phyloP scores from a whole-genome alignment of 2,888 invertebrate genomes.

The Leptura quadrifasciata region DNA sequence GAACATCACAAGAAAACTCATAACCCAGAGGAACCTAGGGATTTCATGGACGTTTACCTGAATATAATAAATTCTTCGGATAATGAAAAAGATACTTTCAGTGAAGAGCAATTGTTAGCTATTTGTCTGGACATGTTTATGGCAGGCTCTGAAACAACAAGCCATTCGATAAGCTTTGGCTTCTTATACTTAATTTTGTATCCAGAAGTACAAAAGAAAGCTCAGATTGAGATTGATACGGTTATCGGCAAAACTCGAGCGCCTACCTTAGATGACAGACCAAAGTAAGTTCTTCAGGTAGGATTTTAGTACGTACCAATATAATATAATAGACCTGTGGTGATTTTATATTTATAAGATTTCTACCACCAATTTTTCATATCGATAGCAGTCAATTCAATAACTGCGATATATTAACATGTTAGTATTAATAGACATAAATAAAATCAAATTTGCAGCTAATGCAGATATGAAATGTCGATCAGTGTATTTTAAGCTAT shows the following conservation, averaged over 20 bases:
- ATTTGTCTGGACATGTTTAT: constrained; percentile 91
- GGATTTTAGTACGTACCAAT: no score
- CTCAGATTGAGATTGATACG: constrained; percentile 86
- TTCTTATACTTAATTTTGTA: constrained; percentile 84
- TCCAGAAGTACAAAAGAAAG: constrained; percentile 83
- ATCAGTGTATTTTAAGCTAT: no score
- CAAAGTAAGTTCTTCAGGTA: constrained; percentile 78
- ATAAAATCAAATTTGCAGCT: no score
- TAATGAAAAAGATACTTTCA: constrained; percentile 72
- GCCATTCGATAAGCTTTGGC: constrained; percentile 85
- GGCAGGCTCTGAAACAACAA: constrained; percentile 91
- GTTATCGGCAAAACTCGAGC: constrained; percentile 82
- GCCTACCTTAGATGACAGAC: constrained; percentile 83
- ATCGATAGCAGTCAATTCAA: no score
- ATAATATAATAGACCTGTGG: no score
- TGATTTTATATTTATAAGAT: no score
- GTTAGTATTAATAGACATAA: no score
- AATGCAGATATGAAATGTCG: no score
- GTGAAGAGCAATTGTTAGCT: constrained; percentile 85
- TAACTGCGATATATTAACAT: no score
- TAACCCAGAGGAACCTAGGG: constrained; percentile 79
- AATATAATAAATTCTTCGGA: constrained; percentile 80
- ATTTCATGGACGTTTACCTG: constrained; percentile 89
- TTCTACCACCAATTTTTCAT: no score
- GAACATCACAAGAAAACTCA: constrained; percentile 82